Evolutionary conservation across 2,888 invertebrate genomes (phyloP).

Genomic region (Philonicus albiceps): DNA sequence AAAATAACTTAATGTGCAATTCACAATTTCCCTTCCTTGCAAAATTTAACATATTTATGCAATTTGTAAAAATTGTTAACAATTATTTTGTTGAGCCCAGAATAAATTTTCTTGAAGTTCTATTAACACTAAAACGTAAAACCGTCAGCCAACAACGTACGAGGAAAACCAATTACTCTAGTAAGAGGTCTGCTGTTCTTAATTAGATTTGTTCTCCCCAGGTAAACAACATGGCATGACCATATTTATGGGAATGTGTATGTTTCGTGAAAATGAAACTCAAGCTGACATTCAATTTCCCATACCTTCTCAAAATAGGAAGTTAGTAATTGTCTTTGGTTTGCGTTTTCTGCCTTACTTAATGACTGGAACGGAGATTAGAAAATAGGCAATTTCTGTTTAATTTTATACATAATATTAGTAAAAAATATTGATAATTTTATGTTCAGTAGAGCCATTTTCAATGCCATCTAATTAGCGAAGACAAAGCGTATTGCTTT

Average conservation of each 20-base stretch:
- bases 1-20: no score
- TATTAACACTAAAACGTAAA: background rate
- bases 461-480: background rate
- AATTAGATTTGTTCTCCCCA: slow-evolving; percentile 28
- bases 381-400: background rate
- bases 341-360: background rate
- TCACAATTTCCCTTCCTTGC: background rate
- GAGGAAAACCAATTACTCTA: slow-evolving; percentile 14
- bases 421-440: no score
- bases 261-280: background rate
- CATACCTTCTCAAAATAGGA: background rate
- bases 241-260: background rate
- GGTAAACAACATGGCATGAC: slow-evolving; percentile 6
- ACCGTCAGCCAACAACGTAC: background rate
- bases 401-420: background rate
- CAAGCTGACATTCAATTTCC: slow-evolving; percentile 20
- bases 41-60: background rate
- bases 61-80: background rate
- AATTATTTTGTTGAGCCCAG: background rate
- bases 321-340: background rate
- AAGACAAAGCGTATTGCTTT: background rate
- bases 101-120: background rate
- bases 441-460: background rate
- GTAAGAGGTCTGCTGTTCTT: background rate
- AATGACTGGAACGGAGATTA: background rate